phyloP scores from a whole-genome alignment of 2,113 vertebrate species.

The Melanotaenia duboulayi region DNA sequence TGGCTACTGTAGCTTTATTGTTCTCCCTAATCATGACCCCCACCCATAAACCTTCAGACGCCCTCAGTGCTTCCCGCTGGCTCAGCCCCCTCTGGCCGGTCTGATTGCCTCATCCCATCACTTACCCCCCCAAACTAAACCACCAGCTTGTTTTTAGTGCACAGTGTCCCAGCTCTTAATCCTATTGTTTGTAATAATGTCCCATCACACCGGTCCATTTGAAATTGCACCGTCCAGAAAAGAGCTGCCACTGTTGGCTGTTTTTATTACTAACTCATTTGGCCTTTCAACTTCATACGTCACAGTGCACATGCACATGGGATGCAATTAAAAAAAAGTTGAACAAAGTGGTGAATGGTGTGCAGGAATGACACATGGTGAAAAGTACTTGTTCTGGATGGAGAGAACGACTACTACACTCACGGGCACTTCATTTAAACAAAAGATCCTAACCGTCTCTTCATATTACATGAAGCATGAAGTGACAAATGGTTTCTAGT shows the following conservation, averaged over 20 bases:
- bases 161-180: constrained; percentile 75
- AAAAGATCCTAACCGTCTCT: constrained; percentile 48
- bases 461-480: constrained; percentile 29
- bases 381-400: constrained; percentile 22
- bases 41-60: constrained; percentile 28
- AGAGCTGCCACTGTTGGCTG: constrained; percentile 16
- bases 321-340: constrained; percentile 25
- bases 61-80: constrained; percentile 22
- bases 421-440: constrained; percentile 50
- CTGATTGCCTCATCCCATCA: constrained; percentile 48
- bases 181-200: constrained; percentile 74
- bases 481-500: constrained; percentile 53
- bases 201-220: constrained; percentile 53
- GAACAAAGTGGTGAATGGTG: constrained; percentile 8
- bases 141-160: constrained; percentile 55
- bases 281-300: constrained; percentile 49
- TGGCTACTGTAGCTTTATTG: constrained; percentile 77
- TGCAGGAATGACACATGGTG: constrained; percentile 37
- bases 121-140: constrained; percentile 41
- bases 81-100: constrained; percentile 24
- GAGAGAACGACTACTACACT: constrained; percentile 23
- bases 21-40: constrained; percentile 67
- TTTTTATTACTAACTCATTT: constrained; percentile 52
- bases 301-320: constrained; percentile 31
- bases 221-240: constrained; percentile 53